Percentiles rank a stretch among this genome's conserved stretches.
Evolutionary conservation across 2,797 vertebrate genomes (phyloP).

Genomic region (Hipposideros larvatus): DNA sequence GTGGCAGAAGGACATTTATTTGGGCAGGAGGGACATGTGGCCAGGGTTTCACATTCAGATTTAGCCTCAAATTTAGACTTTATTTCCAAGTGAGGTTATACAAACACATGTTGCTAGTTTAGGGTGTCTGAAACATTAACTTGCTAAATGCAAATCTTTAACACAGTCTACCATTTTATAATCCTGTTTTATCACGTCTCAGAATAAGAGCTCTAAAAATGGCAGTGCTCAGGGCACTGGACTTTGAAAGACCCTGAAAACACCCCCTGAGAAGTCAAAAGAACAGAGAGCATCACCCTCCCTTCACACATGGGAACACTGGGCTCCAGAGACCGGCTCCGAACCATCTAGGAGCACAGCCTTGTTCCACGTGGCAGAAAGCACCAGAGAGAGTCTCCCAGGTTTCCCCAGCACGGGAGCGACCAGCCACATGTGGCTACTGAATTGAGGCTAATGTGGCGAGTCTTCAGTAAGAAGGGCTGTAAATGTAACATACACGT

Average conservation of each 20-base stretch:
- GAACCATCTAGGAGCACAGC: neutral
- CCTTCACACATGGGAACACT: neutral
- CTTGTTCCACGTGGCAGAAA: neutral
- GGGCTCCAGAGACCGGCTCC: neutral
- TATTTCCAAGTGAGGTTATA: neutral
- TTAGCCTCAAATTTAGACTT: neutral
- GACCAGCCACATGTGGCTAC: rapidly evolving
- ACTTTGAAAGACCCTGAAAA: neutral
- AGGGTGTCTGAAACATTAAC: neutral
- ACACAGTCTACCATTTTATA: neutral
- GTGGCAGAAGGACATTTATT: neutral
- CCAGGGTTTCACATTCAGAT: neutral
- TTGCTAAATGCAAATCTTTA: neutral
- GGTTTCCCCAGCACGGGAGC: rapidly evolving
- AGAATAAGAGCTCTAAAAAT: neutral
- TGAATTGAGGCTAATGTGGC: no score
- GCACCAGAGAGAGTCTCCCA: neutral
- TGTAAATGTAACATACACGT: neutral
- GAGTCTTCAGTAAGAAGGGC: neutral
- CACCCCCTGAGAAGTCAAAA: neutral
- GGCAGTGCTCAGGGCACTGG: neutral
- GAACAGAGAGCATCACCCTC: neutral
- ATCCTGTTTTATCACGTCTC: neutral
- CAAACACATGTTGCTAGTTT: neutral
- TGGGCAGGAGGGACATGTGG: neutral